Evolutionary conservation across 2,113 vertebrate species (phyloP).

Genomic region (Pelusios castaneus): DNA sequence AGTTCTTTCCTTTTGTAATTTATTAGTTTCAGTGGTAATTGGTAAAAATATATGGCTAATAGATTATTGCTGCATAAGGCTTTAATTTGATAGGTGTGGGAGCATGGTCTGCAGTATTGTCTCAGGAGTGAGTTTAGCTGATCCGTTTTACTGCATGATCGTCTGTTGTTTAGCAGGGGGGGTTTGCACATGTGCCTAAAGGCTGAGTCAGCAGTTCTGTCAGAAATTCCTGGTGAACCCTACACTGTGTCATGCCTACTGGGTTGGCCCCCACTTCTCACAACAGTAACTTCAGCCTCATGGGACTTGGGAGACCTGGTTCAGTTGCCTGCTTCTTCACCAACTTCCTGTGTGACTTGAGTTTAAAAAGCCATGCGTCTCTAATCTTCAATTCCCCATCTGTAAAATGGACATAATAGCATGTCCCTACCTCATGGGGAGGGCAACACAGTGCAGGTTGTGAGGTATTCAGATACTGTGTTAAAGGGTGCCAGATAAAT

Average conservation of each 20-base stretch:
- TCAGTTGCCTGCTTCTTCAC: neutral
- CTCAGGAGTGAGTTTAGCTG: neutral
- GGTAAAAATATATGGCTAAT: slow-evolving; percentile 27
- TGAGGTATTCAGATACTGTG: neutral
- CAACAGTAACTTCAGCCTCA: neutral
- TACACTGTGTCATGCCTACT: slow-evolving; percentile 5
- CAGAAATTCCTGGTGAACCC: slow-evolving; percentile 36
- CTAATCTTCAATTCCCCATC: neutral
- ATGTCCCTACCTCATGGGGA: neutral
- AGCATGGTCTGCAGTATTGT: slow-evolving; percentile 3
- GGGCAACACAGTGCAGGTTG: neutral
- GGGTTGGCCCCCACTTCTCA: slow-evolving; percentile 34
- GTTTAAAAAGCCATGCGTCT: neutral
- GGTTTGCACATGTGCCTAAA: neutral
- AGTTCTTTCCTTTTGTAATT: slow-evolving; percentile 13
- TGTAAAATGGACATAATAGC: neutral
- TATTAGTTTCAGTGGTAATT: neutral
- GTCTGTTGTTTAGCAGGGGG: slow-evolving; percentile 39
- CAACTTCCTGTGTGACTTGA: neutral
- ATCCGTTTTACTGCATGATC: slow-evolving; percentile 42
- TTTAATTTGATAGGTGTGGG: slow-evolving; percentile 30
- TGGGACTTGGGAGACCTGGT: neutral
- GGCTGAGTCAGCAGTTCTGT: slow-evolving; percentile 34
- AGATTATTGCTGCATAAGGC: neutral
- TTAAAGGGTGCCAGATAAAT: neutral